Base-by-base conservation (phyloP, 2,797 vertebrate species). In the Lacerta viridis region DNA sequence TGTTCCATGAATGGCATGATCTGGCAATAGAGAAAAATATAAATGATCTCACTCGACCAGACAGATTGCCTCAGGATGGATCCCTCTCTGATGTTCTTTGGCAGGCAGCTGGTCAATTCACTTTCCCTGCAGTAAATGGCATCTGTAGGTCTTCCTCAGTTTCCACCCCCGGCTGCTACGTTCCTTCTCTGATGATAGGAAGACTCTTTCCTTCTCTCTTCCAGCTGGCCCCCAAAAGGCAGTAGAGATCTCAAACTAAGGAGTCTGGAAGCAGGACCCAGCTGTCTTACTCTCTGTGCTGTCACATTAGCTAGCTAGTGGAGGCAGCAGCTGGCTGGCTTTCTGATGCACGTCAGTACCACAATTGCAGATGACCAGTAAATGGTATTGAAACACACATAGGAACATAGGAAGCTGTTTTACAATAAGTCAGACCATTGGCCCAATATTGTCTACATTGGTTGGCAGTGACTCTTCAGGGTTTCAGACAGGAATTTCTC, bases 81-180 rank as follows among this genome's bases (percentile, higher is more conserved):
- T 85, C 83, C 82, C 43, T 83, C 87, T 27, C 88, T 93, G 91
- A 91, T 1, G 41, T 18, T 86, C n/a, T 79, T 90, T 94, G 92
- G 91, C 94, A 94, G 88, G 92, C 93, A 95, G 93, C 92, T 92
- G 94, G 93, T 87, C 93, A 90, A 85, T 66, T 92, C 91, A 88
- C 68, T 87, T 87, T 88, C 92, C 84, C 88, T 0, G 39, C 95
- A 90, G 89, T 89, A 90, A 50, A 46, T 84, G 92, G 89, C 92
- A 93, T 68, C 93, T 93, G 90, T 83, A 91, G 88, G 85, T 91
- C 87, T 82, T 9, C 88, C 88, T 91, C 88, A 91, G 88, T 89
- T 83, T 77, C 36, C 13, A 72, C 11, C 7, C 0, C 61, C 82
- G 68, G 41, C 36, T 3, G 85, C 91, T 92, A 43, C 77, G 5